Base-by-base conservation (phyloP, 2,113 vertebrate species). In the Morone saxatilis region DNA sequence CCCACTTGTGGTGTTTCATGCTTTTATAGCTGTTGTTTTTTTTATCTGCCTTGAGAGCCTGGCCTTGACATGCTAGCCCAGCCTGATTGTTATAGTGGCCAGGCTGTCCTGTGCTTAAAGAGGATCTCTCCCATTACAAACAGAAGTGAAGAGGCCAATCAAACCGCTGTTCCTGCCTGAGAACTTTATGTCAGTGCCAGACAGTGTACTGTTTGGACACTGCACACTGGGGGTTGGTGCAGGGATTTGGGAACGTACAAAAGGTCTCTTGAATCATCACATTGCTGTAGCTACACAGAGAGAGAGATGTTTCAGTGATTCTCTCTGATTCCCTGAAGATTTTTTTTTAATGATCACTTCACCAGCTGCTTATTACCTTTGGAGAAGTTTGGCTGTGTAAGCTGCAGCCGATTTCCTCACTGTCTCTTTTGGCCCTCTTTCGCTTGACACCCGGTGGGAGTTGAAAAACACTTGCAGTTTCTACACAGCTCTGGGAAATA, bases 211-310 rank as follows among this genome's bases (percentile, higher is more conserved):
- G 86, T 86, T 87, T 92, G 77, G 89, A 88, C 84, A 69, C 67
- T 61, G 77, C 19, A 8, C 80, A 45, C 51, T 67, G 67, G 67
- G 85, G 76, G 69, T 75, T 78, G 84, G 75, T 80, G 84, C 76
- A 80, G 81, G 90, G 88, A 87, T 91, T 81, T 87, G 77, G 76
- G 43, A 89, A 79, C 38, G 47, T 86, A 91, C 90, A 90, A 90
- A 91, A 89, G 83, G 72, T 91, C 89, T 87, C 86, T 88, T 81
- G 88, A 90, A 85, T 87, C 78, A 84, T 90, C 83, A 85, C 85
- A 81, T 80, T 77, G 54, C 45, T 76, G 51, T 41, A 88, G 76
- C 69, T 17, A 83, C 45, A 60, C 7, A 65, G 61, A 56, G 54
- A 53, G 48, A 83, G 41, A 38, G 65, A 90, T 4, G 36, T 40